A percentile compares a stretch with the other conserved stretches of the same genome.
phyloP scores from a whole-genome alignment of 2,113 vertebrate genomes.

The Paralichthys olivaceus region DNA sequence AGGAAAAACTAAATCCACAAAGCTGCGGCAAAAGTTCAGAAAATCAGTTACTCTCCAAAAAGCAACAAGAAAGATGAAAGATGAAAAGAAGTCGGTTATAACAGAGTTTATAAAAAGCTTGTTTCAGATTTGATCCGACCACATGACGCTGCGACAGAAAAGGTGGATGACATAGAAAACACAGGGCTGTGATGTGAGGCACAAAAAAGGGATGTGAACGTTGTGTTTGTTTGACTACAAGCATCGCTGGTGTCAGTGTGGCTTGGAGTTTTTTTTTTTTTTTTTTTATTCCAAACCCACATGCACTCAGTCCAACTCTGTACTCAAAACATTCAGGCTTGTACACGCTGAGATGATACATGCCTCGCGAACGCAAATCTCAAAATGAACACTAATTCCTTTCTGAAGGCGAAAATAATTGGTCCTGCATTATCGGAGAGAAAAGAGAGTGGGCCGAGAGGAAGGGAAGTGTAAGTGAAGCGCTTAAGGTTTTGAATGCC shows the following conservation, averaged over 20 bases:
- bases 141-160: not conserved
- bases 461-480: slow-evolving; percentile 64
- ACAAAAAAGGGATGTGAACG: slow-evolving; percentile 11
- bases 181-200: slow-evolving; percentile 9
- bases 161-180: slow-evolving; percentile 18
- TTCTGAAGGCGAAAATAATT: slow-evolving; percentile 61
- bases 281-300: slow-evolving; percentile 27
- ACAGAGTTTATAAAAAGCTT: not conserved
- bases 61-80: not conserved
- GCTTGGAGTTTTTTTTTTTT: slow-evolving; percentile 34
- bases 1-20: not conserved
- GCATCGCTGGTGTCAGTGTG: slow-evolving; percentile 18
- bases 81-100: not conserved
- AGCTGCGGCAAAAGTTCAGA: not conserved
- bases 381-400: slow-evolving; percentile 70
- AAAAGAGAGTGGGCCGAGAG: slow-evolving; percentile 44
- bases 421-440: slow-evolving; percentile 43
- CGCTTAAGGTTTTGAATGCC: slow-evolving; percentile 53
- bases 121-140: not conserved
- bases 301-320: slow-evolving; percentile 34
- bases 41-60: not conserved
- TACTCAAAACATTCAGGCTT: slow-evolving; percentile 56
- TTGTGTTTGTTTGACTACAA: slow-evolving; percentile 34
- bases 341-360: slow-evolving; percentile 60
- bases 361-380: slow-evolving; percentile 57